Percentiles rank a stretch among this genome's conserved stretches.
Evolutionary conservation across 1,140 invertebrate species (phyloP).

Genomic region (Leptonema lineaticorne): DNA sequence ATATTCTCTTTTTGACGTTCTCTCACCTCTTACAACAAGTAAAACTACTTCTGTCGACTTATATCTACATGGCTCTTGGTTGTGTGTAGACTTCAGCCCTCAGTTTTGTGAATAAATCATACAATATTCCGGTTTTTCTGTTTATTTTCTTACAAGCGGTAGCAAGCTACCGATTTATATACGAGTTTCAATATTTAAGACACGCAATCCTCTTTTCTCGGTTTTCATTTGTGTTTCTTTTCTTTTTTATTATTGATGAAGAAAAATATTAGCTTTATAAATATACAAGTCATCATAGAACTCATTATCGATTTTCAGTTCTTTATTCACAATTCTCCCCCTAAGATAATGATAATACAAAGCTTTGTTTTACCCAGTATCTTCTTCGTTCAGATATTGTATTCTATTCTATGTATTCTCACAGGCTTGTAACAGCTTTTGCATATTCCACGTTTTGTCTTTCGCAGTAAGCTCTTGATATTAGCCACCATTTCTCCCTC

Average conservation of each 20-base stretch:
- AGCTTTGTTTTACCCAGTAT: too few relatives aligned
- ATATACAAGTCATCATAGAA: too few relatives aligned
- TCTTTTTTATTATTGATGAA: too few relatives aligned
- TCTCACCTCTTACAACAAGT: constrained; percentile 18
- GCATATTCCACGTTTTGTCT: not conserved
- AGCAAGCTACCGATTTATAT: too few relatives aligned
- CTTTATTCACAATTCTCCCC: too few relatives aligned
- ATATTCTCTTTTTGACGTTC: constrained; percentile 29
- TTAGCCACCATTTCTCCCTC: not conserved
- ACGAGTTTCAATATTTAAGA: too few relatives aligned
- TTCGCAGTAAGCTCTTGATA: not conserved
- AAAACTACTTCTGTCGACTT: constrained; percentile 19
- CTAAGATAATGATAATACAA: too few relatives aligned
- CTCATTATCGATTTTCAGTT: too few relatives aligned
- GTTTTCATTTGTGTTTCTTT: too few relatives aligned
- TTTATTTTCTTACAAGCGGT: not conserved
- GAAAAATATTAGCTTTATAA: too few relatives aligned
- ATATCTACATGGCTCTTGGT: too few relatives aligned
- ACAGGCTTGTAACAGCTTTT: not conserved
- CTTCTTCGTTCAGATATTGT: not conserved
- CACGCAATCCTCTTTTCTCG: too few relatives aligned
- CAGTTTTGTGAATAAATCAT: constrained; percentile 37
- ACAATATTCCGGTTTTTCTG: constrained; percentile 33
- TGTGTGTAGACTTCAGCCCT: constrained; percentile 26
- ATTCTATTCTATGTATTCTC: not conserved